Conservation (phyloP, 2,888 invertebrate genomes). For the Synanthedon myopaeformis region DNA sequence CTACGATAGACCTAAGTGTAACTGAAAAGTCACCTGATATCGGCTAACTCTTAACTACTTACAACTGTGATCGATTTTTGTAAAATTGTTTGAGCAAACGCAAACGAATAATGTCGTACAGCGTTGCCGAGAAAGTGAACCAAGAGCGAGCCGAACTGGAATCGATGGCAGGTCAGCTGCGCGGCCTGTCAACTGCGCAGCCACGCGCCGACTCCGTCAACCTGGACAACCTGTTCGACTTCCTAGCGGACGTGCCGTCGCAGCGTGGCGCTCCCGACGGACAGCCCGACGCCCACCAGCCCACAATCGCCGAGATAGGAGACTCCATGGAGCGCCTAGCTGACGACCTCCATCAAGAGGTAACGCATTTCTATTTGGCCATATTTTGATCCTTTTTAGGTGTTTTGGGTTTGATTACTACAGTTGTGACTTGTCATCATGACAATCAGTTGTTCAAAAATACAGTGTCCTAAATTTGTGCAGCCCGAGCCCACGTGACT, state of each 20-base stretch:
- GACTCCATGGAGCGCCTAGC: slow-evolving; percentile 87
- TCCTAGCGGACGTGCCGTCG: slow-evolving; percentile 81
- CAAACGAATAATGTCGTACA: slow-evolving; percentile 8
- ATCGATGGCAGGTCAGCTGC: slow-evolving; percentile 57
- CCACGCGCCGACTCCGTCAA: slow-evolving; percentile 81
- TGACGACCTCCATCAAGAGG: slow-evolving; percentile 85
- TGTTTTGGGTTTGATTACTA: no score
- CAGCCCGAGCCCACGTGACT: no score
- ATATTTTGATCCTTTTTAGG: not conserved
- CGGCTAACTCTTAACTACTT: no score
- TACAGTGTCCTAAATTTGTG: no score
- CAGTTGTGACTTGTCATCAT: no score
- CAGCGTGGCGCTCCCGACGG: slow-evolving; percentile 61
- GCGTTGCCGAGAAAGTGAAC: slow-evolving; percentile 76
- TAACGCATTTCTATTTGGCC: slow-evolving; percentile 17
- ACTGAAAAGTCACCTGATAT: no score
- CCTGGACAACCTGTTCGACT: slow-evolving; percentile 90
- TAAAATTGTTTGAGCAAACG: no score
- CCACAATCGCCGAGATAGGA: slow-evolving; percentile 84
- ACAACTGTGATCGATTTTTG: no score
- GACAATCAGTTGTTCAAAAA: not conserved
- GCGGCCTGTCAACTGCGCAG: slow-evolving; percentile 40
- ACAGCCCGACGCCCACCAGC: slow-evolving; percentile 67
- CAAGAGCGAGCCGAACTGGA: slow-evolving; percentile 70
- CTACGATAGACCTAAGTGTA: no score